A percentile compares a stretch with the other conserved stretches of the same genome.
Evolutionary conservation across 2,888 invertebrate species (phyloP).

Genomic region (Hydroisotoma schaefferi): DNA sequence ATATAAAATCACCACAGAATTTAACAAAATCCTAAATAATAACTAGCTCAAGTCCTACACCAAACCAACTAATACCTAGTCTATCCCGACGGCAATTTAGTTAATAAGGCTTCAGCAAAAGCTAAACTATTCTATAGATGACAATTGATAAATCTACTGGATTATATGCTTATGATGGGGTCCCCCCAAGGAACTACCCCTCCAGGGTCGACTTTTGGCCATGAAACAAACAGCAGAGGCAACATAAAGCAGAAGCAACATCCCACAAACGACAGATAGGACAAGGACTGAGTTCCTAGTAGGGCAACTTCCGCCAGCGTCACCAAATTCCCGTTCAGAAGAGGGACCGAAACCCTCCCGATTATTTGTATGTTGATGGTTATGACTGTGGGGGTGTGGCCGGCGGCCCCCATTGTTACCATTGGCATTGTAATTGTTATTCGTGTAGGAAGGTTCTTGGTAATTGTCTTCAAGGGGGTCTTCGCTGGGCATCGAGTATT

Average conservation of each 20-base stretch:
- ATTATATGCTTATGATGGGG: constrained; percentile 48
- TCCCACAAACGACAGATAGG: constrained; percentile 83
- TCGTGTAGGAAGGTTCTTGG: constrained; percentile 23
- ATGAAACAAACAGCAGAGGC: constrained; percentile 54
- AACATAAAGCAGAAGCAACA: constrained; percentile 81
- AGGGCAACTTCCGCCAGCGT: constrained; percentile 70
- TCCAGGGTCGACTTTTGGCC: constrained; percentile 49
- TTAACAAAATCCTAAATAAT: too few species aligned
- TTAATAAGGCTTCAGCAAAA: too few species aligned
- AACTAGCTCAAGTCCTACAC: too few species aligned
- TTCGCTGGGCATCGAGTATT: constrained; percentile 42
- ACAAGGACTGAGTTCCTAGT: constrained; percentile 88
- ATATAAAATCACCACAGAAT: too few species aligned
- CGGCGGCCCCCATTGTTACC: constrained; percentile 8
- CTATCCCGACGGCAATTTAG: too few species aligned
- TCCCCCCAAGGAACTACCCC: constrained; percentile 42
- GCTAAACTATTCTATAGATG: background rate
- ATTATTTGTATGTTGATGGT: constrained; percentile 16
- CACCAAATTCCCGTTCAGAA: constrained; percentile 36
- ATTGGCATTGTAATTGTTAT: constrained; percentile 16
- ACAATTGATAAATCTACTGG: constrained; percentile 40
- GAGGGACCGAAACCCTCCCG: constrained; percentile 26
- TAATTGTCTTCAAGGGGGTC: constrained; percentile 34
- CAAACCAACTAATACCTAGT: too few species aligned
- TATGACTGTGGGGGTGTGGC: constrained; percentile 4